Conservation (phyloP, 2,797 vertebrate species). For the Pipistrellus kuhlii region DNA sequence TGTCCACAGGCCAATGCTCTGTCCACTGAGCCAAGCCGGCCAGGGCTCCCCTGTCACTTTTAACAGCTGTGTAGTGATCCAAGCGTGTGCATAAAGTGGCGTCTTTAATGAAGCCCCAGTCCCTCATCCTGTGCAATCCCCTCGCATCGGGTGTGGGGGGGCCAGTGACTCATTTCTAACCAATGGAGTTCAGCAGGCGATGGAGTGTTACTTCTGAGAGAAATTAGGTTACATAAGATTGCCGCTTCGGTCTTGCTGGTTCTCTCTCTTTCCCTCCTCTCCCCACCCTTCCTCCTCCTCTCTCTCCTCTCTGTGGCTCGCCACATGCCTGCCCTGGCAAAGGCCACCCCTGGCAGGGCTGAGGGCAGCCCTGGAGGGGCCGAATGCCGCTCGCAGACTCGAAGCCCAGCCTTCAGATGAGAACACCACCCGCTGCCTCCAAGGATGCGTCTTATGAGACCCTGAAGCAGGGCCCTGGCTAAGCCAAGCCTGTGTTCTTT, state of each 20-base stretch:
- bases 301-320: background rate
- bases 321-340: background rate
- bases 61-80: background rate
- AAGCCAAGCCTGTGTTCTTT: background rate
- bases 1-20: fast-evolving
- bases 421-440: fast-evolving
- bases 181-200: background rate
- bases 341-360: background rate
- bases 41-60: background rate
- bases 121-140: background rate
- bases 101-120: background rate
- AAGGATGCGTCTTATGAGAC: background rate
- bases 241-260: background rate
- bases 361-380: background rate
- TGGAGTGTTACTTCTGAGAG: background rate
- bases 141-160: background rate
- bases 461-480: background rate
- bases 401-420: background rate
- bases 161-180: background rate
- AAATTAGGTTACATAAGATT: background rate
- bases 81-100: background rate
- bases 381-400: background rate
- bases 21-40: background rate
- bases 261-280: too few relatives aligned
- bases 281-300: too few relatives aligned